Evolutionary conservation across 2,888 invertebrate genomes (phyloP).

Genomic region (Leucoma salicis): DNA sequence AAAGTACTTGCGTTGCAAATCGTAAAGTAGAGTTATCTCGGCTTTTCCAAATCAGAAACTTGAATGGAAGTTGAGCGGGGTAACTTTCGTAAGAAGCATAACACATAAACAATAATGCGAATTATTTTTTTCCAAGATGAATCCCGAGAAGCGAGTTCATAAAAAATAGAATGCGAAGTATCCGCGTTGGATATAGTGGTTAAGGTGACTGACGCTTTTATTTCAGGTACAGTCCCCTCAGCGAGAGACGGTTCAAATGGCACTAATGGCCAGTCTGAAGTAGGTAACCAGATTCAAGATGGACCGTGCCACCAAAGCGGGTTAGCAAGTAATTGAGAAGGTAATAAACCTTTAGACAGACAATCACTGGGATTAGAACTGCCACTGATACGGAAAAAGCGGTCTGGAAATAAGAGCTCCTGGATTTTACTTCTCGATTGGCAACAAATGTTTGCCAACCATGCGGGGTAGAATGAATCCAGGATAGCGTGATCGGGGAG

Average conservation of each 20-base stretch:
- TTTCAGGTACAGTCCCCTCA: neutral
- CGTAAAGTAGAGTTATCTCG: neutral
- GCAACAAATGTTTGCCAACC: neutral
- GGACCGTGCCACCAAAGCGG: neutral
- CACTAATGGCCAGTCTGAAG: neutral
- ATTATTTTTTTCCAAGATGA: neutral
- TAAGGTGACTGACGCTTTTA: neutral
- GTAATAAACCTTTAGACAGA: neutral
- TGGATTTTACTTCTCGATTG: neutral
- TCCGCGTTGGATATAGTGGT: neutral
- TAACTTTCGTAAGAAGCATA: neutral
- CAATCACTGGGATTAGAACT: neutral
- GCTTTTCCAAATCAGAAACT: neutral
- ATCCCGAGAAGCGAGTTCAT: neutral
- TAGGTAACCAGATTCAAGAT: neutral
- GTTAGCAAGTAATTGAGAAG: neutral
- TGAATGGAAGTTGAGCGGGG: neutral
- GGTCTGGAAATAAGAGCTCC: neutral
- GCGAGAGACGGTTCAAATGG: neutral
- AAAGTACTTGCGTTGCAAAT: neutral
- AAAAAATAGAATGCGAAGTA: neutral
- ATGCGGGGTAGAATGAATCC: slow-evolving; percentile 4
- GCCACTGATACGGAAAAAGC: neutral
- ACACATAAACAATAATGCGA: neutral
- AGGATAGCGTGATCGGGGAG: slow-evolving; percentile 6